These are phyloP conservation scores for Lithodes maja DNA, from an alignment of 2,888 invertebrate species.

Conservation along the genomic window DNA sequence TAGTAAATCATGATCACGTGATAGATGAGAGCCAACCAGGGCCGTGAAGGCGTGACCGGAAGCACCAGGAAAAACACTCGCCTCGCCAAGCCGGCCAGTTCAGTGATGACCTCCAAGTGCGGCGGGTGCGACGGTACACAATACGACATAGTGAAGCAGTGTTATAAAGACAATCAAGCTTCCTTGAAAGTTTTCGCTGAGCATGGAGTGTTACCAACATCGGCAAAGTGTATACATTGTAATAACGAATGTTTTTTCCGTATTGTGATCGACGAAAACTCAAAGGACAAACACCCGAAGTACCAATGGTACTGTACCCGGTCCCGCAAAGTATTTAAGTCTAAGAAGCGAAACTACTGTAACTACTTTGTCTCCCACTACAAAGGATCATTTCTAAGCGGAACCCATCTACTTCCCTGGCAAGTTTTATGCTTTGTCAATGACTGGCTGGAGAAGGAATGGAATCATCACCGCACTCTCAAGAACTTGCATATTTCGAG, in stretches of 20 bases:
- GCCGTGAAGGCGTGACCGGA: too few species aligned
- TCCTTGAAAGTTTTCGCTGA: neutral
- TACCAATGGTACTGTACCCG: neutral
- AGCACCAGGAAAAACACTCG: too few species aligned
- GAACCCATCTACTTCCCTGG: neutral
- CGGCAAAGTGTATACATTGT: neutral
- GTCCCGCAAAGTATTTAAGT: neutral
- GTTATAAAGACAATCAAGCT: neutral
- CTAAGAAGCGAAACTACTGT: neutral
- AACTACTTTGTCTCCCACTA: constrained; percentile 8
- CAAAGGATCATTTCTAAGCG: constrained; percentile 31
- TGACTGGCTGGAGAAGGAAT: neutral
- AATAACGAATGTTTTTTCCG: neutral
- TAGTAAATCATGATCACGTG: too few species aligned
- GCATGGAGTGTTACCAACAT: neutral
- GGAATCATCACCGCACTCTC: neutral
- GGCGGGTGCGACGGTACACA: too few species aligned
- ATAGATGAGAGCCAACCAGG: too few species aligned
- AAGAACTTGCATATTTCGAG: neutral
- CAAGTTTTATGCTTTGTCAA: neutral
- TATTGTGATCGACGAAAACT: too few species aligned
- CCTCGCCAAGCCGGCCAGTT: too few species aligned
- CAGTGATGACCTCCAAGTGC: too few species aligned
- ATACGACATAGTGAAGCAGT: neutral
- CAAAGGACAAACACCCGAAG: neutral